Evolutionary conservation across 2,888 invertebrate species (phyloP).

Genomic region (Diploptera punctata): DNA sequence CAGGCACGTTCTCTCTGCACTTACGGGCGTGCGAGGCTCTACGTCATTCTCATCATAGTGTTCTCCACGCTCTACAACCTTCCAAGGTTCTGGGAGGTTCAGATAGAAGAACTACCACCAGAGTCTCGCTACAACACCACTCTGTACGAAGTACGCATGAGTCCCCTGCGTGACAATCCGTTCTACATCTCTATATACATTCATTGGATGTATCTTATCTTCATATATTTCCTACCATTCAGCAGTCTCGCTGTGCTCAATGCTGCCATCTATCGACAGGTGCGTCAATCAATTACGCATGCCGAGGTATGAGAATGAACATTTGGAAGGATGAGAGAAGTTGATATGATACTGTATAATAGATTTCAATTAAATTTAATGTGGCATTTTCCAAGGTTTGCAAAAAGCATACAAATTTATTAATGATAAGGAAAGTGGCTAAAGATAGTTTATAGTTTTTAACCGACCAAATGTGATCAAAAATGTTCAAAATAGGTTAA

Average conservation of each 20-base stretch:
- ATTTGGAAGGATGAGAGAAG: no score
- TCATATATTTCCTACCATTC: conserved; percentile 94
- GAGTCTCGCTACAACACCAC: conserved; percentile 59
- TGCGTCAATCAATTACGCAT: no score
- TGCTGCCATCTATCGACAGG: conserved; percentile 87
- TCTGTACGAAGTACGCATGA: conserved; percentile 74
- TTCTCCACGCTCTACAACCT: conserved; percentile 87
- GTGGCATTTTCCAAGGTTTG: no score
- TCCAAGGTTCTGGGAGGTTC: conserved; percentile 80
- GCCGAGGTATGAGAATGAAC: no score
- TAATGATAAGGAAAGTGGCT: no score
- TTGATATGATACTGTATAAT: no score
- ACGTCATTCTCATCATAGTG: conserved; percentile 80
- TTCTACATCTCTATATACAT: conserved; percentile 87
- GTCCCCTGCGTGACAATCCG: conserved; percentile 70
- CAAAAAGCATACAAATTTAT: no score
- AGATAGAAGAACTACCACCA: conserved; percentile 62
- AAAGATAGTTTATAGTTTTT: no score
- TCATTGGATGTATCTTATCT: conserved; percentile 92
- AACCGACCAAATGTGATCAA: no score
- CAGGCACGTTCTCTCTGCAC: conserved; percentile 90
- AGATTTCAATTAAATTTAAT: no score
- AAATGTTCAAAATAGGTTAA: no score
- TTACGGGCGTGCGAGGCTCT: conserved; percentile 82
- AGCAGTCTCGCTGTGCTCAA: conserved; percentile 87